Evolutionary conservation across 2,888 invertebrate genomes (phyloP), one percentile per base, ranked within the genome.

Genomic region (Empis livida): DNA sequence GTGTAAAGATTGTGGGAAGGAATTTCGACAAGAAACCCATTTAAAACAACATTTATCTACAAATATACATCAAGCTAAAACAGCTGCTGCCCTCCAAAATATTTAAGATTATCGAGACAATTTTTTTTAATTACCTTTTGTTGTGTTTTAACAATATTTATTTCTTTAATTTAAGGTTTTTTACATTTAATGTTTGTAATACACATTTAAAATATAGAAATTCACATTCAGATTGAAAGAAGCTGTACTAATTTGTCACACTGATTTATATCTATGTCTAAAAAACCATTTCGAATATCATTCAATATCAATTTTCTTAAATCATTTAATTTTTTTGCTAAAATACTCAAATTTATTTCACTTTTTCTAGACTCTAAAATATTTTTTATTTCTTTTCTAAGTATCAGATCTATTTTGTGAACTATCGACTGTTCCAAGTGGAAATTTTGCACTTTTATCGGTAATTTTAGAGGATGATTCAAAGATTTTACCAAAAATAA

Each of bases 11-110:
- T 65, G 65, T 20, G 57, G 61, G 30, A 65, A 65, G 47, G 66
- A 67, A 41, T 65, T 65, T 50, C 64, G 65, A 0, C 50, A 67
- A 17, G 56, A 62, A 11, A 66, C 67, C 53, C 65, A 65, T 46
- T 59, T 67, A 58, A 65, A 66, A 3, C 65, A 65, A 46, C 65
- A 65, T 47, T 60, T 62, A 50, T 60, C 61, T 49, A 67, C 65
- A 5, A 64, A 61, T 48, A 55, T 63, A 30, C 65, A 65, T 43
- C 60, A 64, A 39, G 17, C 11, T 3, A 39, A 39, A 27, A 27
- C 23, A 6, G 23, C 23, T 27, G 23, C 23, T 6, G 23, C 23
- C 9, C 23, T 27, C 9, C 23, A 27, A 27, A 27, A 27, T 27
- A 6, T 9, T 2, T 27, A 27, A 27, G 9, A 27, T 8, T 6